Base-by-base conservation (phyloP, 2,888 invertebrate species). In the Netelia melanura region DNA sequence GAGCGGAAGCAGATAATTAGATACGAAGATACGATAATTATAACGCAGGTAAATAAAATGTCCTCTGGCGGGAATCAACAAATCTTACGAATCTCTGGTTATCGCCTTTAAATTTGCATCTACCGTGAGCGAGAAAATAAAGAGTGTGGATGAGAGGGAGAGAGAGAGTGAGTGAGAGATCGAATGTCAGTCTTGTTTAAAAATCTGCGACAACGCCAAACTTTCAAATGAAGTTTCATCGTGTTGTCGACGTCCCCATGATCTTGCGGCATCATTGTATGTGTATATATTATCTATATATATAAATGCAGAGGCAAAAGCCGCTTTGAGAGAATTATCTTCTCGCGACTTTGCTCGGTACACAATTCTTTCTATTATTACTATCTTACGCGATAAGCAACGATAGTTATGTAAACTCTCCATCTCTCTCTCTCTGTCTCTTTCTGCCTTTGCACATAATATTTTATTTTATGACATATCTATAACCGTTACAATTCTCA, bases 351-450 rank as follows among this genome's bases (percentile, higher is more conserved):
- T 74, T 54, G 62, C 67, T 74, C 82, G 68, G 64, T 72, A 78
- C 74, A 70, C 74, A 61, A 61, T 83, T 79, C 56, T 79, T 70
- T 79, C 75, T 84, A 82, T 84, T 78, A 81, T 84, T 82, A 81
- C 64, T 43, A 81, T 61, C 76, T 81, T 67, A 52, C 48, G 65
- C 82, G 81, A 82, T 84, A 81, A 82, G 67, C 48, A 61, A 67
- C 62, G 78, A 74, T 78, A 72, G 78, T 81, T 84, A 82, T 84
- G 78, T 78, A 84, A 84, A 84, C 77, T 72, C 52, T 43, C n/a
- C 25, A 38, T 76, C 56, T 23, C 14, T 43, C n/a, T 58, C 14
- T 48, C 9, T 58, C 14, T 48, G 14, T 2, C 14, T 48, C 48
- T 30, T 5, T 30, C 6, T 30, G 58, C 21, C 6, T 64, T 17